Percentiles rank a stretch among this genome's conserved stretches.
Conservation (phyloP, 2,888 invertebrate species). For the Leucophenga maculata region DNA sequence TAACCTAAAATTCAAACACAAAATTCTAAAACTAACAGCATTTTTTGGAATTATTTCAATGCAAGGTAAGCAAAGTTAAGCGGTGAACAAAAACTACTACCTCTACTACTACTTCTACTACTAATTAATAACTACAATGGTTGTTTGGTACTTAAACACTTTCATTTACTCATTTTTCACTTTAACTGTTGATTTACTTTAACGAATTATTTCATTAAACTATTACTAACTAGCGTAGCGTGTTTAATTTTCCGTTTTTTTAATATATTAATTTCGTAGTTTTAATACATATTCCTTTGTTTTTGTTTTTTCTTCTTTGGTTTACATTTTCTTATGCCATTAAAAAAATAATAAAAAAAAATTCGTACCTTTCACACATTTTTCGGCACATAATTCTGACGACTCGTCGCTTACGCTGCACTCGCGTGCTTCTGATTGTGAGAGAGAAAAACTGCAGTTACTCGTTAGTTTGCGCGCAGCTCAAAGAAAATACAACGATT, state of each 20-base stretch:
- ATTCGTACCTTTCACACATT: background rate
- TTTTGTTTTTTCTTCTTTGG: too few relatives aligned
- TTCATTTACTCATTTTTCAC: conserved; percentile 27
- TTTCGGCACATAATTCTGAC: too few relatives aligned
- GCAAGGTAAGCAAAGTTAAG: conserved; percentile 88
- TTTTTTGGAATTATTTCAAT: conserved; percentile 99
- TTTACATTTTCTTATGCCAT: background rate
- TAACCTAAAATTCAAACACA: conserved; percentile 45
- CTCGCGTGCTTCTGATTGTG: background rate
- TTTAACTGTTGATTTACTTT: conserved; percentile 38
- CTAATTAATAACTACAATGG: conserved; percentile 59
- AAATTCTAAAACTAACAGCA: conserved; percentile 78
- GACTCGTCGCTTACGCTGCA: background rate
- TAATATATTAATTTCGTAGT: conserved; percentile 3
- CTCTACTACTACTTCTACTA: conserved; percentile 46
- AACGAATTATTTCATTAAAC: conserved; percentile 48
- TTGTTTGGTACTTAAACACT: conserved; percentile 63
- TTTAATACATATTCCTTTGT: background rate
- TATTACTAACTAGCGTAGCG: conserved; percentile 17
- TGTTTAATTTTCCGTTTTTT: background rate
- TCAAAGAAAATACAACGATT: background rate
- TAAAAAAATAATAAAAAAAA: background rate
- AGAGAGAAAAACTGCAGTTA: too few relatives aligned
- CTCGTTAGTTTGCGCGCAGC: too few relatives aligned
- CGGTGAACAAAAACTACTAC: conserved; percentile 54